Evolutionary conservation across 2,113 vertebrate species (phyloP).

Genomic region (Cranoglanis bouderius): DNA sequence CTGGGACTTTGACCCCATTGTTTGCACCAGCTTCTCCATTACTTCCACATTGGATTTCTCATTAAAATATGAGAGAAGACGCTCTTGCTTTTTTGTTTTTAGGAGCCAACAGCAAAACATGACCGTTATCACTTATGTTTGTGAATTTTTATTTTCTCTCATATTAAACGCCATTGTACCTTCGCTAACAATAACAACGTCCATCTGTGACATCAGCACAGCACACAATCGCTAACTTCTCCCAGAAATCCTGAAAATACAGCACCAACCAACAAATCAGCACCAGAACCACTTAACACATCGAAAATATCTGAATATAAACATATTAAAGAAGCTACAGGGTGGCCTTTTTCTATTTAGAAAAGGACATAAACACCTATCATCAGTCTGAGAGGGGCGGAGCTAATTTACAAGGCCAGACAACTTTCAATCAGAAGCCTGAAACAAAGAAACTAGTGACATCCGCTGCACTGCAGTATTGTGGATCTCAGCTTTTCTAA

Average conservation of each 20-base stretch:
- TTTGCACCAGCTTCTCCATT: not conserved
- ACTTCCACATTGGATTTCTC: not conserved
- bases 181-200: not conserved
- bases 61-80: not conserved
- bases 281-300: not conserved
- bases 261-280: not conserved
- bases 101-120: not conserved
- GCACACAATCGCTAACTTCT: not conserved
- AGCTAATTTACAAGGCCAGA: not conserved
- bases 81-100: not conserved
- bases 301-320: not conserved
- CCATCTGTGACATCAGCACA: not conserved
- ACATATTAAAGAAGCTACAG: not conserved
- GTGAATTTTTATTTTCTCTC: too few species aligned
- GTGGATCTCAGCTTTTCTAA: not conserved
- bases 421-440: not conserved
- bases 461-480: not conserved
- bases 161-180: not conserved
- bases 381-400: not conserved
- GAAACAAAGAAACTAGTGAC: not conserved
- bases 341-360: not conserved
- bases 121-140: not conserved
- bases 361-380: not conserved
- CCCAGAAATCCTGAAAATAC: too few species aligned
- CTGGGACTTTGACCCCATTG: not conserved